Evolutionary conservation across 2,113 vertebrate species (phyloP), one percentile per base, ranked within the genome.

Genomic region (Colossoma macropomum): DNA sequence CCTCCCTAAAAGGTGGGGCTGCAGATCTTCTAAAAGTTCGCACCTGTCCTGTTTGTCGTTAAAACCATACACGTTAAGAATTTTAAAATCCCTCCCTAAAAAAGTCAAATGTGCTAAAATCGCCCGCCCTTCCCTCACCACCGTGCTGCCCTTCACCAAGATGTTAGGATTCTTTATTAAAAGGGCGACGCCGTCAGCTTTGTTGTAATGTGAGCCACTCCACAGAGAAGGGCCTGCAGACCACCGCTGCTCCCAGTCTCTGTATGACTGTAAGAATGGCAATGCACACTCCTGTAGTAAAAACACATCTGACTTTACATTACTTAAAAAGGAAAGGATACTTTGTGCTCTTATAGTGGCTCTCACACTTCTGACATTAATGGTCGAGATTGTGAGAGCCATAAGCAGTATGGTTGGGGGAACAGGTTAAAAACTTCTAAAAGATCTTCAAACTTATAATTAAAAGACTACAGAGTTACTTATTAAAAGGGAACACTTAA

Each of bases 41-140:
- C 28, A 54, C 15, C 80, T 59, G 0, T 85, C 25, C 10, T 86
- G 38, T 28, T 75, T 79, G 0, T 70, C 62, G 9, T 8, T 70
- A 68, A 79, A 72, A 68, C 76, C 75, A 80, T 87, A 83, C 0
- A 80, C 41, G 17, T 87, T 85, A 6, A 85, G 13, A 30, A 85
- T 13, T 0, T 65, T 71, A 74, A 83, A 83, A 59, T 68, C 52
- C 11, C 1, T 62, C 0, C 59, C 77, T 68, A 73, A 63, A 68
- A 60, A 81, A 0, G 25, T 27, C 52, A 87, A 6, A 0, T 80
- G 56, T 5, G 59, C 50, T 75, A 80, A 83, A 73, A 86, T 34
- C 9, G 79, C 81, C 63, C 72, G 17, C 0, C 84, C 82, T 0
- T 50, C 30, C 2, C 23, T 82, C 32, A 88, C 77, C 77, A 86